Base-by-base conservation (phyloP, 2,797 vertebrate genomes). In the Eutrigla gurnardus region DNA sequence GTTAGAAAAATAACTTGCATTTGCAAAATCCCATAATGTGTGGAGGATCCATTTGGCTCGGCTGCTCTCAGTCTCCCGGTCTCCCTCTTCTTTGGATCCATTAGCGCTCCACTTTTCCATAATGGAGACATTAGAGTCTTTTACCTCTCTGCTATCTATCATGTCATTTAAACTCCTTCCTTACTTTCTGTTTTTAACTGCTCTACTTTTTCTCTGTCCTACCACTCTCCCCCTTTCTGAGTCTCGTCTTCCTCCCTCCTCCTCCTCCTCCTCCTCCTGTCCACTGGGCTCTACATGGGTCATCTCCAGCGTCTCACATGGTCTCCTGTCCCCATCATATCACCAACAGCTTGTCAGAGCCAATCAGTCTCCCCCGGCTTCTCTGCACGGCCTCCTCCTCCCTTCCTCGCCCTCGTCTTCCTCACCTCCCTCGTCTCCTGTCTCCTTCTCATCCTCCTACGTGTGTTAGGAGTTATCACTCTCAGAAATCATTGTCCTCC, bases 311-410 rank as follows among this genome's bases (percentile, higher is more conserved):
- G 45, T 75, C 82, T 90, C 84, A 50, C 73, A 80, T 80, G 54
- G 81, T 87, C 87, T 88, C 84, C 78, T 66, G 87, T 92, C 88
- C 80, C 86, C 88, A 86, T 93, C 90, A 89, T 92, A 91, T 93
- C 93, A 92, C 86, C 86, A 89, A 92, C 92, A 92, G 86, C 93
- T 90, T 94, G 93, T 94, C 93, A 90, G 86, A 92, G 79, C 58
- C 90, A 87, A 94, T 94, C 90, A 92, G 84, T 75, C 77, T 87
- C 63, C 52, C 78, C 77, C 77, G 62, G 36, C 86, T 54, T 80
- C 83, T 10, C 86, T 15, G 65, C 81, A 17, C 54, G 18, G 63
- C 82, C 79, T 68, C 73, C 47, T 77, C 73, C 47, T 74, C 64
- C 46, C 76, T 63, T 78, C 84, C 59, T 72, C 55, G 3, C 60